Conservation (phyloP, 2,797 vertebrate genomes). For the Adelosebastes latens region DNA sequence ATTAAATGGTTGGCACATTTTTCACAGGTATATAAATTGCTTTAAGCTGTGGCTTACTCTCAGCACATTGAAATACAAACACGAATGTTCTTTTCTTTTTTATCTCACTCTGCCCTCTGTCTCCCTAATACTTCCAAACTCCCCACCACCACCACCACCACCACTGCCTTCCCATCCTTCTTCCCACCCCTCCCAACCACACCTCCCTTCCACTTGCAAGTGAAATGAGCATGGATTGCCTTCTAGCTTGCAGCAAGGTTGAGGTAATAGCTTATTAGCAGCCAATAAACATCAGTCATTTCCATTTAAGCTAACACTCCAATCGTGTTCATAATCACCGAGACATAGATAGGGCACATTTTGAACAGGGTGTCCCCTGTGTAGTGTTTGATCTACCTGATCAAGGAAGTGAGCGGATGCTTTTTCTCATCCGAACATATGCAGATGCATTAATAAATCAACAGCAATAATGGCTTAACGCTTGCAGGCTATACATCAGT, state of each 20-base stretch:
- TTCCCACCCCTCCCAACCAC: conserved; percentile 25
- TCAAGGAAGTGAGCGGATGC: conserved; percentile 28
- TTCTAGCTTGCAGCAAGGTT: conserved; percentile 74
- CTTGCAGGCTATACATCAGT: background rate
- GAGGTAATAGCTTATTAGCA: conserved; percentile 80
- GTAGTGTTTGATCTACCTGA: conserved; percentile 50
- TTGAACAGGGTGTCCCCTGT: conserved; percentile 55
- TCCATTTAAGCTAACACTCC: conserved; percentile 74
- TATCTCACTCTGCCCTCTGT: conserved; percentile 73
- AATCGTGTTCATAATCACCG: conserved; percentile 69
- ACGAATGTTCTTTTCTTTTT: conserved; percentile 68
- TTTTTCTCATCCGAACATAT: conserved; percentile 18
- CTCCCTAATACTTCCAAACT: conserved; percentile 63
- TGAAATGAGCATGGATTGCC: conserved; percentile 70
- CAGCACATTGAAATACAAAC: conserved; percentile 78
- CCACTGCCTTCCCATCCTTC: conserved; percentile 48
- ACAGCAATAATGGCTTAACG: background rate
- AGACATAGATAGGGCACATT: conserved; percentile 58
- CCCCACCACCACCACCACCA: background rate
- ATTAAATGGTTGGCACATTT: conserved; percentile 78
- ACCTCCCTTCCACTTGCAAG: conserved; percentile 56
- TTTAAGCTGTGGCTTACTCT: conserved; percentile 77
- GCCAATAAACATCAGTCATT: conserved; percentile 81
- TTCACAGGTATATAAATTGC: conserved; percentile 79
- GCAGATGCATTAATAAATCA: conserved; percentile 33